A percentile compares a stretch with the other conserved stretches of the same genome.
These are phyloP conservation scores for Camptogramma bilineatum DNA, from an alignment of 2,888 invertebrate genomes.

Conservation along the genomic window DNA sequence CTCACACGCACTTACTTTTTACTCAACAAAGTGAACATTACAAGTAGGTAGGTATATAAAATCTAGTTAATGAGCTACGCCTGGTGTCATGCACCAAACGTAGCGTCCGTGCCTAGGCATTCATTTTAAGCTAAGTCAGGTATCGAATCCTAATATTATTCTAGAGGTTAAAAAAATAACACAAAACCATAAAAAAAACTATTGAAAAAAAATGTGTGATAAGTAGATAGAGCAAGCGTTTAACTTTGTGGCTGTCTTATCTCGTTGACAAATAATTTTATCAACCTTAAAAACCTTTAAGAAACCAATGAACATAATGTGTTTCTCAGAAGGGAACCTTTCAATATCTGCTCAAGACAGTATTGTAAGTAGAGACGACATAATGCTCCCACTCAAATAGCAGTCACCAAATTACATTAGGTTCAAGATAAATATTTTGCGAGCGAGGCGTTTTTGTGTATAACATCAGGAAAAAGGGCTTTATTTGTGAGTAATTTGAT, in stretches of 20 bases:
- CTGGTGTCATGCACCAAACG: too few relatives aligned
- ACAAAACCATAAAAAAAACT: too few relatives aligned
- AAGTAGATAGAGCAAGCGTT: too few relatives aligned
- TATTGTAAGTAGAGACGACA: constrained; percentile 31
- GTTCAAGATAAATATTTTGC: constrained; percentile 32
- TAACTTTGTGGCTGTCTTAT: background rate
- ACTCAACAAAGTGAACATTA: too few relatives aligned
- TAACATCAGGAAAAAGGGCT: constrained; percentile 36
- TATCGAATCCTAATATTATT: too few relatives aligned
- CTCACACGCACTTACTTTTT: too few relatives aligned
- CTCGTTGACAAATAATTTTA: background rate
- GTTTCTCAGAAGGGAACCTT: constrained; percentile 18
- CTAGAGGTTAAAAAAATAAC: too few relatives aligned
- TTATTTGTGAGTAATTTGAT: constrained; percentile 39
- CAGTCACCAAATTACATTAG: constrained; percentile 42
- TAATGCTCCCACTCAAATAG: constrained; percentile 28
- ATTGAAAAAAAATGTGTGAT: too few relatives aligned
- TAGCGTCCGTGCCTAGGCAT: too few relatives aligned
- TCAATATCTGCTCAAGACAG: constrained; percentile 32
- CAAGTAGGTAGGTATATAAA: too few relatives aligned
- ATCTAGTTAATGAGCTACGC: too few relatives aligned
- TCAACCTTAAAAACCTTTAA: constrained; percentile 5
- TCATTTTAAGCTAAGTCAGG: too few relatives aligned
- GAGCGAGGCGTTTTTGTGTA: constrained; percentile 40
- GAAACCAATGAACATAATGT: background rate